Evolutionary conservation across 1,140 invertebrate genomes (phyloP).

Genomic region (Ips typographus): DNA sequence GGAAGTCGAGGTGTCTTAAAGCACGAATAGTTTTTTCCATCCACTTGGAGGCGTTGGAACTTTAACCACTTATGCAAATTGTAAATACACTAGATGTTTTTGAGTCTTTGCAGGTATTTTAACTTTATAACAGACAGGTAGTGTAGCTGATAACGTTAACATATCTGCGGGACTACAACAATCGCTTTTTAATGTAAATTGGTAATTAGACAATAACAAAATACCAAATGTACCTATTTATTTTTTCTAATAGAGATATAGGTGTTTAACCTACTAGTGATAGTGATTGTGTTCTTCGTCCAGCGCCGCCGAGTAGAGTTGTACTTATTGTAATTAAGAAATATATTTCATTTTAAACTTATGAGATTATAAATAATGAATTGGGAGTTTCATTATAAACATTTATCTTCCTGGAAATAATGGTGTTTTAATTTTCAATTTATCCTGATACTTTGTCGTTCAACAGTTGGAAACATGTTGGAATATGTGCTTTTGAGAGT

Average conservation of each 20-base stretch:
- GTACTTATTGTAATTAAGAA: slow-evolving; percentile 49
- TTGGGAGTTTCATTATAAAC: slow-evolving; percentile 47
- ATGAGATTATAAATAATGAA: slow-evolving; percentile 46
- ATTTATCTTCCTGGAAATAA: slow-evolving; percentile 40
- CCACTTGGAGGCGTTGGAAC: slow-evolving; percentile 37
- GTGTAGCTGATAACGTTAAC: background rate
- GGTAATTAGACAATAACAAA: slow-evolving; percentile 35
- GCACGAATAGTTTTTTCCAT: slow-evolving; percentile 21
- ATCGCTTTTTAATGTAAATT: slow-evolving; percentile 32
- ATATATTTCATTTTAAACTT: slow-evolving; percentile 45
- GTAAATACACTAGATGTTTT: slow-evolving; percentile 47
- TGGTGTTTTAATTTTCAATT: too few species aligned
- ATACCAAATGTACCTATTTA: slow-evolving; percentile 33
- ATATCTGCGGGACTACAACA: slow-evolving; percentile 14
- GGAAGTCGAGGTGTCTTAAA: background rate
- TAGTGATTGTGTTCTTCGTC: slow-evolving; percentile 22
- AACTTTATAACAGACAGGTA: background rate
- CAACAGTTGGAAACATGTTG: too few species aligned
- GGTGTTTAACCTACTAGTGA: slow-evolving; percentile 23
- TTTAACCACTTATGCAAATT: slow-evolving; percentile 38
- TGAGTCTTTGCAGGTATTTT: background rate
- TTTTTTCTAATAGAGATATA: slow-evolving; percentile 31
- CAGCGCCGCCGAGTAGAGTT: slow-evolving; percentile 43
- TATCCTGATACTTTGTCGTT: too few species aligned
- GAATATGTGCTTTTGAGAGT: too few species aligned